These are phyloP conservation scores for Athalia rosae DNA, from an alignment of 2,888 invertebrate species.

Conservation along the genomic window DNA sequence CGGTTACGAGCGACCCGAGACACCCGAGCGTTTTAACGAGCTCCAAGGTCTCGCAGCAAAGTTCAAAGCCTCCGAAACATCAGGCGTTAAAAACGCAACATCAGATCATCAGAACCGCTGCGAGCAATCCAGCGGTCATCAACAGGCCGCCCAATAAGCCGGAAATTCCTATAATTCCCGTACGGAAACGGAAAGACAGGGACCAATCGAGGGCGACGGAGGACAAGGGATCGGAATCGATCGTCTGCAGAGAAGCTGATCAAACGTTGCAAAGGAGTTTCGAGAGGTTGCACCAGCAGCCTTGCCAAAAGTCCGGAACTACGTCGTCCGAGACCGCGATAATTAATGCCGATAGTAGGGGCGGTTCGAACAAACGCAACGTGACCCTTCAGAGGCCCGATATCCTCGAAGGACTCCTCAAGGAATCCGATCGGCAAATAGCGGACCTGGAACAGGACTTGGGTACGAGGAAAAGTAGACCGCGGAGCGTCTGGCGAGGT, in stretches of 20 bases:
- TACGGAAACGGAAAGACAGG: constrained; percentile 30
- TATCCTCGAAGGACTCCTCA: constrained; percentile 65
- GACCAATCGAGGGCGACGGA: background rate
- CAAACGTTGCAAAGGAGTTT: too few relatives aligned
- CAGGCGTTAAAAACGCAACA: background rate
- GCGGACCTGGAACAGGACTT: constrained; percentile 62
- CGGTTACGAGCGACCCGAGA: background rate
- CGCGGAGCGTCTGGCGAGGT: constrained; percentile 65
- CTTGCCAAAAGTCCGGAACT: background rate
- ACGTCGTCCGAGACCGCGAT: background rate
- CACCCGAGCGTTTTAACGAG: background rate
- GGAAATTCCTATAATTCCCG: constrained; percentile 25
- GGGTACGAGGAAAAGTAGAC: constrained; percentile 55
- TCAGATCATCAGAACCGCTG: background rate
- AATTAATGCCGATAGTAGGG: background rate
- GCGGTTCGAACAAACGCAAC: background rate
- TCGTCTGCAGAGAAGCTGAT: background rate
- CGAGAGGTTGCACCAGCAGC: too few relatives aligned
- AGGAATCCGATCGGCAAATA: constrained; percentile 64
- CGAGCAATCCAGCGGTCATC: background rate
- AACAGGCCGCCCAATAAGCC: constrained; percentile 5
- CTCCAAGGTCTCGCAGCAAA: background rate
- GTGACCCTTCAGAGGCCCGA: constrained; percentile 61
- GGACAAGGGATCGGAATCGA: background rate
- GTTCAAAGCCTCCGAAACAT: constrained; percentile 21